phyloP scores from a whole-genome alignment of 2,797 vertebrate species.

The Poeciliopsis paucimaculata region DNA sequence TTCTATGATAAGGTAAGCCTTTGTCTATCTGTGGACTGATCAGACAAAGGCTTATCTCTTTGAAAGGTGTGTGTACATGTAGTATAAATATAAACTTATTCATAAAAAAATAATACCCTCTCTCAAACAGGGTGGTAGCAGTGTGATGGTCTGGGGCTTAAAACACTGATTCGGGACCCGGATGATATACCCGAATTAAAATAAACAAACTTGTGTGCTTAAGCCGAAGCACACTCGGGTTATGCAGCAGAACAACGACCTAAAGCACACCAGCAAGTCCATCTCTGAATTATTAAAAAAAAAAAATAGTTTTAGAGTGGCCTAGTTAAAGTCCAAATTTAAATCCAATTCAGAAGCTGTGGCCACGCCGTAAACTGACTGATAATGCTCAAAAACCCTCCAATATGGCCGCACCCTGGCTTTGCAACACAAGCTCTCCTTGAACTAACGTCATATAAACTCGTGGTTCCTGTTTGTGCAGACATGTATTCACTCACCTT shows the following conservation, averaged over 20 bases:
- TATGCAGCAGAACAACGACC: neutral
- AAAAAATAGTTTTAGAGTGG: neutral
- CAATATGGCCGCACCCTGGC: neutral
- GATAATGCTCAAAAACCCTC: neutral
- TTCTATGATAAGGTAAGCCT: too few species aligned
- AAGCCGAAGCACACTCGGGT: neutral
- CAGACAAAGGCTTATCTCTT: too few species aligned
- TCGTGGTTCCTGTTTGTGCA: slow-evolving; percentile 29
- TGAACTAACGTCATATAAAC: neutral
- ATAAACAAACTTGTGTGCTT: neutral
- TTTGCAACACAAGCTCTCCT: neutral
- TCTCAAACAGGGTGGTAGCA: neutral
- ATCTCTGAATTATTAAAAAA: neutral
- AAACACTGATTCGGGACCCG: neutral
- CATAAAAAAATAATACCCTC: neutral
- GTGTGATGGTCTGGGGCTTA: too few species aligned
- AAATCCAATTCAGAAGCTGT: neutral
- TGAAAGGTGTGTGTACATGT: too few species aligned
- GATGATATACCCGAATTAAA: neutral
- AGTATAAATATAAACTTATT: neutral
- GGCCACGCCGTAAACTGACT: neutral
- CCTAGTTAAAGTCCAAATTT: neutral
- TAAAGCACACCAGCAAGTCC: neutral
- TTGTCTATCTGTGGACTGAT: too few species aligned
- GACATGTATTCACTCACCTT: slow-evolving; percentile 31